These are phyloP conservation scores for Pseudochaenichthys georgianus DNA, from an alignment of 2,797 vertebrate genomes.

Conservation along the genomic window DNA sequence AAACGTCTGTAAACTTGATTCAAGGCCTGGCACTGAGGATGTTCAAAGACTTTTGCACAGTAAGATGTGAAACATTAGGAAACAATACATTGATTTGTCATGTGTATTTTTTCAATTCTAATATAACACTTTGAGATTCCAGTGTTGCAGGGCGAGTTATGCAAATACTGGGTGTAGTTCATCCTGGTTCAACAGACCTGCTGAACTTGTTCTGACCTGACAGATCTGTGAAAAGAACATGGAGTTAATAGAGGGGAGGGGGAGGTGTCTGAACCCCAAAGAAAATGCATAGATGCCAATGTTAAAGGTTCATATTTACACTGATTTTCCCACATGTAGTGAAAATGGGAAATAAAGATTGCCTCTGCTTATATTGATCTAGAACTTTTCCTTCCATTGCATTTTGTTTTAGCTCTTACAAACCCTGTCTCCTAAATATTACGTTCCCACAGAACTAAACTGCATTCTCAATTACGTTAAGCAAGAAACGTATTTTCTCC, in stretches of 20 bases:
- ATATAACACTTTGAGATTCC: not conserved
- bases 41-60: not conserved
- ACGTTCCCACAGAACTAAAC: no score
- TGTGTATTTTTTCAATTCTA: not conserved
- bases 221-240: not conserved
- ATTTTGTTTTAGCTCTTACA: not conserved
- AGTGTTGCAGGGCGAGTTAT: not conserved
- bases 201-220: constrained; percentile 50
- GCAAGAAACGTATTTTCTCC: no score
- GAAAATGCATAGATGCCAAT: no score
- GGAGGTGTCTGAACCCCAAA: no score
- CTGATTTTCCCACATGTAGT: not conserved
- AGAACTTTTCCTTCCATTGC: not conserved
- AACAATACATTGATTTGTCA: not conserved
- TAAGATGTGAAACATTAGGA: not conserved
- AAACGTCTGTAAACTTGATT: not conserved
- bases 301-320: constrained; percentile 4
- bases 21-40: no score
- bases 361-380: not conserved
- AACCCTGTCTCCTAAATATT: no score
- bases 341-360: not conserved
- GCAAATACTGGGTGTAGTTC: not conserved
- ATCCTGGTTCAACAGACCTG: constrained; percentile 23
- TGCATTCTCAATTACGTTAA: no score
- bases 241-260: not conserved